Base-by-base conservation (phyloP, 1,140 invertebrate genomes). In the Nylanderia fulva region DNA sequence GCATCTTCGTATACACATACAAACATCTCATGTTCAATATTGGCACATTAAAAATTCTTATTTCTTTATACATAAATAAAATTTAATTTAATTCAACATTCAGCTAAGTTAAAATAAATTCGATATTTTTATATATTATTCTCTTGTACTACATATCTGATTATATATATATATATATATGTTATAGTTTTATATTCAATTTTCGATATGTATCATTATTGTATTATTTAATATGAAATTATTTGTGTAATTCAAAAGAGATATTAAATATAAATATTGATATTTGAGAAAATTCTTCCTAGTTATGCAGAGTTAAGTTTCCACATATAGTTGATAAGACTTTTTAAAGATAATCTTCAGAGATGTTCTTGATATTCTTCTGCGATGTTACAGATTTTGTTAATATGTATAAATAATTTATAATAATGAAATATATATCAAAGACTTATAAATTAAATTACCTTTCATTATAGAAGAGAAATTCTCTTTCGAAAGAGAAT, bases 401-500 rank as follows among this genome's bases (percentile, higher is more conserved):
- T 63, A 45, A 18, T 76, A 21, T 29, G 29, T 48, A 24, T n/a
- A n/a, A 58, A 64, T 45, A 52, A 64, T 63, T 13, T 11, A 27
- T 72, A n/a, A 54, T 21, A 21, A 71, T 29, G 42, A 56, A 56
- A 13, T 1, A 39, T 71, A 77, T 45, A 61, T 82, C 58, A 85
- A 6, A 52, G 0, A 75, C 9, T 72, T 21, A 61, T 52, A 71
- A 48, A 27, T 80, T 45, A 45, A 39, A 7, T 85, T 89, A 89
- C 88, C 88, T 90, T 85, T 90, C 24, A 66, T 85, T 29, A 15
- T 18, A 39, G 85, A 29, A 79, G 63, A 8, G 56, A 39, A 29
- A 64, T 60, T 13, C 24, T 80, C 33, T 88, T 39, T 84, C 27
- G 54, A 33, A 3, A 33, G 29, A 33, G 29, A 45, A 48, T 15